Evolutionary conservation across 2,888 invertebrate genomes (phyloP), one percentile per base, ranked within the genome.

Genomic region (Peribatodes rhomboidaria): DNA sequence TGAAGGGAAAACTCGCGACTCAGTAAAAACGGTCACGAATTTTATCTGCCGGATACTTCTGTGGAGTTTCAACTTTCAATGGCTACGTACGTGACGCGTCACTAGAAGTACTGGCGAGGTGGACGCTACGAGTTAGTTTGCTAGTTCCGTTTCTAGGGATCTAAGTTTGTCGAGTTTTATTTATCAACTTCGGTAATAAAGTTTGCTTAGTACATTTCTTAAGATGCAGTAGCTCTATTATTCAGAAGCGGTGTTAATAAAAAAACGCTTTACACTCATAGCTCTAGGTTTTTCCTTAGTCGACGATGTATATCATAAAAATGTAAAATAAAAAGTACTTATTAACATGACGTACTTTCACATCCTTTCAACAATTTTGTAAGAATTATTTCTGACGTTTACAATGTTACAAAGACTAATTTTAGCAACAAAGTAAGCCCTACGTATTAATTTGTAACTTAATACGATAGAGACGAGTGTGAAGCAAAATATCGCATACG

Each of bases 21-120:
- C 37, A 58, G 52, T 35, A 44, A 60, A 69, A 68, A 68, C 61
- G 64, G 57, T 65, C 68, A 62, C 59, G 62, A 62, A 11, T 63
- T 67, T 72, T 61, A 65, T 61, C 63, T 71, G 22, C 56, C 22
- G 27, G 53, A 37, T 33, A 69, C 68, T 73, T 69, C 72, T 68
- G 59, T 63, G 68, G 72, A 77, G 63, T 77, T 78, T 67, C 70
- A 72, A 66, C 71, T 68, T 74, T 46, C 41, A 44, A n/a, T n/a
- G n/a, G n/a, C n/a, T n/a, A n/a, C n/a, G 56, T 60, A 70, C 65
- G 71, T 68, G 69, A 71, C 33, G 54, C 54, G 52, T 54, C 63
- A 31, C 37, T 54, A 35, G 52, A 55, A 14, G 27, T 27, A 14
- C 9, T 11, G 13, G 46, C 4, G n/a, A 55, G 11, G 6, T 52